These are phyloP conservation scores for Pseudachorutes palmiensis DNA, from an alignment of 1,140 invertebrate genomes.

Conservation along the genomic window DNA sequence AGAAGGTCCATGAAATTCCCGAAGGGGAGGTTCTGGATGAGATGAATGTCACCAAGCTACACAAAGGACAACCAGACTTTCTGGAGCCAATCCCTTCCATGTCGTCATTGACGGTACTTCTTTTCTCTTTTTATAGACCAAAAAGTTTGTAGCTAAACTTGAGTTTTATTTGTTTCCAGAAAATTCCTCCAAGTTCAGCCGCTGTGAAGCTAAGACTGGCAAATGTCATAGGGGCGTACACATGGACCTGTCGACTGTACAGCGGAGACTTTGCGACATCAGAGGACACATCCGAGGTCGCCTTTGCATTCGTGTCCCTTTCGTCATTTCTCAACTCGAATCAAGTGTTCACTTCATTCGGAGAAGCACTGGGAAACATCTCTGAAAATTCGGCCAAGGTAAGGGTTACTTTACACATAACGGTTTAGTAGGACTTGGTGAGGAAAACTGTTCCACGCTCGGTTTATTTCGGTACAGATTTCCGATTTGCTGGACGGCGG, in stretches of 20 bases:
- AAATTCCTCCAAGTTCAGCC: constrained; percentile 10
- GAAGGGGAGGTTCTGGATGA: not conserved
- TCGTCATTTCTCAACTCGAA: constrained; percentile 22
- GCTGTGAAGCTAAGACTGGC: constrained; percentile 17
- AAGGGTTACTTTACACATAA: constrained; percentile 1
- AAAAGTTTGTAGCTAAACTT: not conserved
- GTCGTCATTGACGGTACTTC: constrained; percentile 20
- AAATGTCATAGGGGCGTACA: constrained; percentile 26
- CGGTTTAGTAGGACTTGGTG: not conserved
- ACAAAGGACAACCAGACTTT: constrained; percentile 11
- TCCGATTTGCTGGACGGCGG: constrained; percentile 26
- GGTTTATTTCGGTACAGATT: constrained; percentile 14
- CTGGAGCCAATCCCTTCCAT: constrained; percentile 14
- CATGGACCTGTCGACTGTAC: constrained; percentile 21
- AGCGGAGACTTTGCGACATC: constrained; percentile 14
- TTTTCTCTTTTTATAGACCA: not conserved
- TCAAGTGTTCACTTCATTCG: constrained; percentile 19
- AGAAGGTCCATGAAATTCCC: not conserved
- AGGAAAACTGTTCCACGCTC: not conserved
- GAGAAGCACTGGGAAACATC: constrained; percentile 22
- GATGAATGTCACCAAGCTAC: not conserved
- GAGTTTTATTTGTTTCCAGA: constrained; percentile 17
- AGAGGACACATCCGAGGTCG: constrained; percentile 10
- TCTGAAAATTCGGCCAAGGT: constrained; percentile 22
- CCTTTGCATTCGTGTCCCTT: constrained; percentile 12